Percentiles rank a stretch among this genome's conserved stretches.
phyloP scores from a whole-genome alignment of 1,140 invertebrate species.

The Heliconius eleuchia region DNA sequence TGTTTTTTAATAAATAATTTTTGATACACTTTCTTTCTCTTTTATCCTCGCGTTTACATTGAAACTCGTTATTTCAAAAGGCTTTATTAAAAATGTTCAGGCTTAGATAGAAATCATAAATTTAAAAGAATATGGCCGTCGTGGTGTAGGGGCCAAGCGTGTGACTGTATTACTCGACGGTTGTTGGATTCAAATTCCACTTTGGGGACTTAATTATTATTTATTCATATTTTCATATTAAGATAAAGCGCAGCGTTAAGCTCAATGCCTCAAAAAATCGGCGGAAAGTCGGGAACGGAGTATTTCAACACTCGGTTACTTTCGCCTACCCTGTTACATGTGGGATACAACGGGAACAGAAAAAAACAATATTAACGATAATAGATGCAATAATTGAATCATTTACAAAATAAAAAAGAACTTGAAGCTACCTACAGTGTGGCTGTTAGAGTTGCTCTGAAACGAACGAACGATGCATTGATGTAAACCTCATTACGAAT shows the following conservation, averaged over 20 bases:
- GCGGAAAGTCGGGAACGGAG: no score
- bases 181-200: no score
- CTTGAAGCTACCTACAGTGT: conserved; percentile 43
- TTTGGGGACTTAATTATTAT: no score
- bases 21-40: conserved; percentile 8
- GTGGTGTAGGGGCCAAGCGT: no score
- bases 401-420: background rate
- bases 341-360: no score
- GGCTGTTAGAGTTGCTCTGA: conserved; percentile 48
- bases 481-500: conserved; percentile 46
- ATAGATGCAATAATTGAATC: background rate
- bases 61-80: background rate
- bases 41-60: background rate
- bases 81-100: background rate
- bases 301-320: no score
- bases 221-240: no score
- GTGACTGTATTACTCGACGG: no score
- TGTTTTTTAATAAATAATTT: background rate
- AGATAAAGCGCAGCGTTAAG: no score
- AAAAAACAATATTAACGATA: background rate
- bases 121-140: background rate
- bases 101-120: background rate
- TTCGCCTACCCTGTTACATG: no score
- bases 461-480: conserved; percentile 18
- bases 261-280: no score